These are phyloP conservation scores for Mirza zaza DNA, from an alignment of 2,113 vertebrate genomes.

Conservation along the genomic window DNA sequence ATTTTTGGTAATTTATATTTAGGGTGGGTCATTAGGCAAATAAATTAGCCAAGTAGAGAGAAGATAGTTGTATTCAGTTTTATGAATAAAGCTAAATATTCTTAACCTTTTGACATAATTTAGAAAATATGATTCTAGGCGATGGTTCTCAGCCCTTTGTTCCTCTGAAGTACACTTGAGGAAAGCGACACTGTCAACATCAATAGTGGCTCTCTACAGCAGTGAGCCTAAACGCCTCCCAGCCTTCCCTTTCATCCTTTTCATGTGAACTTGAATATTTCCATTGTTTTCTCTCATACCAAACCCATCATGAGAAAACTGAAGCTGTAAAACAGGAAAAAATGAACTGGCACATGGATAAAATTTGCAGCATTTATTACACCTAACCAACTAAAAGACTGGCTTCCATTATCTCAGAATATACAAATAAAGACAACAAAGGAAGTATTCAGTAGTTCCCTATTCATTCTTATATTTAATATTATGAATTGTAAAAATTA, in stretches of 20 bases:
- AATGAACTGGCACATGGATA: background rate
- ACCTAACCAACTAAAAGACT: background rate
- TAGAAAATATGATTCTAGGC: background rate
- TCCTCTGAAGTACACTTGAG: background rate
- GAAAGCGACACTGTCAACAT: background rate
- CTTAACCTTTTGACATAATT: background rate
- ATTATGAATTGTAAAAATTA: slow-evolving; percentile 17
- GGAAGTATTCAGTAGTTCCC: background rate
- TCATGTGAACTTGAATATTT: slow-evolving; percentile 26
- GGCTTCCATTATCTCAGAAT: background rate
- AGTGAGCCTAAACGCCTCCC: background rate
- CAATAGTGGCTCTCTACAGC: background rate
- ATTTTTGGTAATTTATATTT: slow-evolving; percentile 25
- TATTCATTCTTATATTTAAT: background rate
- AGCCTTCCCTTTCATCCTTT: background rate
- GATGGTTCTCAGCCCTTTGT: background rate
- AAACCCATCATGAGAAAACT: background rate
- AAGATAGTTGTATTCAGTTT: background rate
- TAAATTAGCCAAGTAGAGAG: background rate
- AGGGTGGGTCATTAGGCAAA: no score
- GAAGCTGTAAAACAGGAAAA: background rate
- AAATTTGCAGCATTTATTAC: background rate
- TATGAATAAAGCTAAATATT: slow-evolving; percentile 24
- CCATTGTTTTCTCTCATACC: background rate
- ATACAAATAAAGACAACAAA: background rate